phyloP scores from a whole-genome alignment of 2,888 invertebrate genomes.

The Drosophila birchii region DNA sequence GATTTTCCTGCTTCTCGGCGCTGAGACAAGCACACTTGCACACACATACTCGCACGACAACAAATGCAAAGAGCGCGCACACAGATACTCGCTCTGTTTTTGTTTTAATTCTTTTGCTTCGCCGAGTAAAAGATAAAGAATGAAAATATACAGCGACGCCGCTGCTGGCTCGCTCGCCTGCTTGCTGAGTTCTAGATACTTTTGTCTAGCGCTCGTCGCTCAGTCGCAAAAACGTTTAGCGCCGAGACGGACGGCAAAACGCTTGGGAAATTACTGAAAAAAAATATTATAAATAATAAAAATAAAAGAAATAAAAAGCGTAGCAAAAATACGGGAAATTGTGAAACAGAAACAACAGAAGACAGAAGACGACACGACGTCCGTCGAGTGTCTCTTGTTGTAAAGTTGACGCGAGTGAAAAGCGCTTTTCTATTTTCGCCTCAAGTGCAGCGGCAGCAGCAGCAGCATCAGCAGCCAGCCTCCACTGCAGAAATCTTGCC shows the following conservation, averaged over 20 bases:
- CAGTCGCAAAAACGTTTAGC: slow-evolving; percentile 79
- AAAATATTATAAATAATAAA: not conserved
- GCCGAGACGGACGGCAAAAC: slow-evolving; percentile 59
- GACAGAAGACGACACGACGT: slow-evolving; percentile 31
- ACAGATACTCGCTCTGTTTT: slow-evolving; percentile 57
- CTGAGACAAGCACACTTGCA: slow-evolving; percentile 15
- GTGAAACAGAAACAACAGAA: slow-evolving; percentile 23
- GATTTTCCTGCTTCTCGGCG: slow-evolving; percentile 70
- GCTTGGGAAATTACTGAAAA: slow-evolving; percentile 52
- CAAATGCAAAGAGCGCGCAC: slow-evolving; percentile 18
- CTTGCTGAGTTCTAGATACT: slow-evolving; percentile 81
- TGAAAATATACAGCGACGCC: slow-evolving; percentile 42
- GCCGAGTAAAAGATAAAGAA: slow-evolving; percentile 66
- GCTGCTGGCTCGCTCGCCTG: slow-evolving; percentile 30
- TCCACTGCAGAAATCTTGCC: slow-evolving; percentile 35
- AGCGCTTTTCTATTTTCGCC: slow-evolving; percentile 78
- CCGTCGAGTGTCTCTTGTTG: slow-evolving; percentile 57
- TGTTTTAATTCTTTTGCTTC: slow-evolving; percentile 80
- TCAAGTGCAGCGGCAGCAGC: slow-evolving; percentile 64
- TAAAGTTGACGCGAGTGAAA: slow-evolving; percentile 70
- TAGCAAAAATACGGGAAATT: slow-evolving; percentile 26
- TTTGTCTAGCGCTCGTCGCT: slow-evolving; percentile 68
- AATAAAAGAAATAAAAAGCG: slow-evolving; percentile 20
- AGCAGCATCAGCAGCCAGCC: slow-evolving; percentile 13
- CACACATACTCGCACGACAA: not conserved